Evolutionary conservation across 2,113 vertebrate genomes (phyloP), one percentile per base, ranked within the genome.

Genomic region (Oxygymnocypris stewartii): DNA sequence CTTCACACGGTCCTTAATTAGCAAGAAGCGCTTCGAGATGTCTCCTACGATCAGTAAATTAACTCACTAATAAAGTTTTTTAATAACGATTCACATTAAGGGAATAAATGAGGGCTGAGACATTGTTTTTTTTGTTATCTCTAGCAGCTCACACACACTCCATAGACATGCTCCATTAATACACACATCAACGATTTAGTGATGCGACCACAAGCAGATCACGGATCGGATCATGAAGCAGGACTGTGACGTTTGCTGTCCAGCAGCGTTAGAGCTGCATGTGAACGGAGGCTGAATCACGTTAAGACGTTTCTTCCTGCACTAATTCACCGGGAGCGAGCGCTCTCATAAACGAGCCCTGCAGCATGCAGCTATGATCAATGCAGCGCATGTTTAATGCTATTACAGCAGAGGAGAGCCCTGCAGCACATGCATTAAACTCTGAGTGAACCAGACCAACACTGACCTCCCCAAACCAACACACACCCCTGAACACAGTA

Each of bases 371-470:
- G 86, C 79, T 75, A 54, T 87, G 86, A 87, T 86, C 86, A 85
- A 87, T 84, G 65, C 63, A 51, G 42, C 10, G 16, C 73, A 31
- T 80, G 73, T 71, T 82, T 84, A 83, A 85, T 84, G n/a, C 54
- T 20, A 81, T 87, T 89, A 89, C 35, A 54, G 67, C 35, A 40
- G 35, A 67, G 28, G 63, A 73, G 69, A 40, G 69, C 9, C 61
- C 18, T 23, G 14, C 57, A 67, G 57, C 85, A 54, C 47, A 14
- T 25, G 6, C 49, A 84, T 87, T 85, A 85, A 85, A 80, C 85
- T 31, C 35, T 73, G 44, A 49, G 6, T 67, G 37, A 79, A 59
- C 78, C 59, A 44, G 44, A 28, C 13, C 31, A 54, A 69, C 65
- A n/a, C 23, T 76, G 57, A 76, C 11, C 76, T 77, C 4, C 61